Conservation (phyloP, 2,888 invertebrate genomes). For the Noctua comes region DNA sequence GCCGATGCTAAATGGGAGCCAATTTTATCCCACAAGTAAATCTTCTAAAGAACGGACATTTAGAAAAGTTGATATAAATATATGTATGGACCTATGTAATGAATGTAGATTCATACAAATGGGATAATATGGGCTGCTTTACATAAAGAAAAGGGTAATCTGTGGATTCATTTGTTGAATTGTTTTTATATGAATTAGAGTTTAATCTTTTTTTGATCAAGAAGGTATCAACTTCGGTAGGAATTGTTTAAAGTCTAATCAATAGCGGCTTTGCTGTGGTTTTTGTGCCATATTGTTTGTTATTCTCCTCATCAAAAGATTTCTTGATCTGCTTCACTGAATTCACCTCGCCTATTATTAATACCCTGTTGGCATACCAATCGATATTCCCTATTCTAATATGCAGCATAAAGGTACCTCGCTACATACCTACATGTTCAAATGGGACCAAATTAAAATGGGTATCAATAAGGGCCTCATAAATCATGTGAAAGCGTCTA, state of each 20-base stretch:
- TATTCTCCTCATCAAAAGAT: not conserved
- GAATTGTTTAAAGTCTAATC: not conserved
- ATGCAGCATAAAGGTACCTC: conserved; percentile 29
- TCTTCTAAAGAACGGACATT: conserved; percentile 79
- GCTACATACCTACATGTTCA: conserved; percentile 55
- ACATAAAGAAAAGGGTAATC: conserved; percentile 28
- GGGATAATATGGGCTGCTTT: conserved; percentile 8
- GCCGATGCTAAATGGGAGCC: conserved; percentile 88
- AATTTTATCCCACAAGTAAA: conserved; percentile 87
- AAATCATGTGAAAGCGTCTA: conserved; percentile 86
- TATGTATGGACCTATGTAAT: conserved; percentile 61
- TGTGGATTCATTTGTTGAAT: conserved; percentile 23
- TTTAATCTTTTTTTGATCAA: not conserved
- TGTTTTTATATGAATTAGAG: not conserved
- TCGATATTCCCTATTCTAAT: conserved; percentile 43
- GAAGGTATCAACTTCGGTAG: not conserved
- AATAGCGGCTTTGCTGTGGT: no score
- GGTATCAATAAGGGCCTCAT: conserved; percentile 84
- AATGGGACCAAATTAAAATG: conserved; percentile 82
- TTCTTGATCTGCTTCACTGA: not conserved
- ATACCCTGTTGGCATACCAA: not conserved
- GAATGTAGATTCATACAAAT: conserved; percentile 50
- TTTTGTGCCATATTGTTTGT: not conserved
- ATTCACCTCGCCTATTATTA: not conserved
- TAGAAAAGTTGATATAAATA: conserved; percentile 74